Base-by-base conservation (phyloP, 2,888 invertebrate species). In the Mylabris sibirica region DNA sequence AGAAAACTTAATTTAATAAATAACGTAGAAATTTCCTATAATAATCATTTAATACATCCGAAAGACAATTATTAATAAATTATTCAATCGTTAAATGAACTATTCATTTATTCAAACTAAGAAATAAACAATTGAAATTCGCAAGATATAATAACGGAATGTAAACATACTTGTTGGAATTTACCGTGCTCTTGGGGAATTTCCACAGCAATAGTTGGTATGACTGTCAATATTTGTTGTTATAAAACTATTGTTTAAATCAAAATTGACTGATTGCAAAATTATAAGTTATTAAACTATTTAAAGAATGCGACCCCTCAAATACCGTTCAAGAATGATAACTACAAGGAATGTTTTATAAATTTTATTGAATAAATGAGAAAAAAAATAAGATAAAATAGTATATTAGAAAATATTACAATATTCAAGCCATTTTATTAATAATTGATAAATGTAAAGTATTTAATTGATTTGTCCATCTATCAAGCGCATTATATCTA, bases 391-490 rank as follows among this genome's bases (percentile, higher is more conserved):
- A 14, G n/a, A 35, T 11, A 4, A 35, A n/a, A 14, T n/a, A 14
- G 14, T n/a, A n/a, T n/a, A 14, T 41, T 41, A 41, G 2, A 41
- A 41, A 41, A 41, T 41, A n/a, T 14, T 41, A 41, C 41, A 41
- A n/a, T n/a, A 12, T 20, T 57, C 79, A 81, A 75, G 80, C 80
- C 94, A 98, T 97, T 90, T 97, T 97, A 87, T 95, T 96, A 80
- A 95, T 92, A 80, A 98, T 93, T 66, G 96, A 95, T 80, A 92
- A 89, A 84, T 98, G 97, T 78, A 98, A 89, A 60, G 93, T 91
- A 76, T 92, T 89, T 74, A 98, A 89, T 87, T 98, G 97, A 84
- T 92, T 90, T 70, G 97, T 96, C 98, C 98, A 98, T 87, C 96
- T 96, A 86, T 98, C 98, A 81, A 98, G 89, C 60, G 98, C 98